phyloP scores from a whole-genome alignment of 2,797 vertebrate species.

The Threskiornis aethiopicus region DNA sequence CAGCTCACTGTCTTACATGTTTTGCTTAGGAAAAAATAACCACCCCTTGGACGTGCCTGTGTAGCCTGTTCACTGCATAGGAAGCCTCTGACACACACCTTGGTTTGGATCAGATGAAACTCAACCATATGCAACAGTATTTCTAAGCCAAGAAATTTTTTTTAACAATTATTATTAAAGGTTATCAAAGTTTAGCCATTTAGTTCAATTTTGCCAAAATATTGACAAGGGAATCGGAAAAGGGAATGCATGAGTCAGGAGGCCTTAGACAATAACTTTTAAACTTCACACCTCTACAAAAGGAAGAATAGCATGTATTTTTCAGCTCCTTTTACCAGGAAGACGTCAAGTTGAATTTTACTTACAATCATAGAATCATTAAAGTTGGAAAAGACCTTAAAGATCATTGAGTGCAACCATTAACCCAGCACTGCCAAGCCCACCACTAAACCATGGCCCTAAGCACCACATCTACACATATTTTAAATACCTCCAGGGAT shows the following conservation, averaged over 20 bases:
- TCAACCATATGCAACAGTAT: background rate
- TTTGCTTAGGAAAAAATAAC: background rate
- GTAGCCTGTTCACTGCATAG: background rate
- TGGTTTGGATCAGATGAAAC: background rate
- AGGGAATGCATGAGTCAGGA: rapidly evolving
- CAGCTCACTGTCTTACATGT: background rate
- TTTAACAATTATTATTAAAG: background rate
- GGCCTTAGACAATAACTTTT: background rate
- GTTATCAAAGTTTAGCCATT: background rate
- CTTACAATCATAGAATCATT: background rate
- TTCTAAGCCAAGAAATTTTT: background rate
- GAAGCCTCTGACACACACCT: background rate
- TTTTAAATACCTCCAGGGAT: too few species aligned
- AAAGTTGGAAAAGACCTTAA: too few species aligned
- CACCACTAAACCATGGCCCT: too few species aligned
- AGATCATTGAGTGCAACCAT: too few species aligned
- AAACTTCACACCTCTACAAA: background rate
- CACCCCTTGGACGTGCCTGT: background rate
- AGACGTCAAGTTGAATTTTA: background rate
- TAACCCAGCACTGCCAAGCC: too few species aligned
- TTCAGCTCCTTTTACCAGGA: background rate
- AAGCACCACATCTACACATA: too few species aligned
- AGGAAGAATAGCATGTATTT: background rate
- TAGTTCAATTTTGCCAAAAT: background rate
- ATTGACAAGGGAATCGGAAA: background rate